A percentile compares a stretch with the other conserved stretches of the same genome.
Evolutionary conservation across 2,113 vertebrate genomes (phyloP).

Genomic region (Pollachius pollachius): DNA sequence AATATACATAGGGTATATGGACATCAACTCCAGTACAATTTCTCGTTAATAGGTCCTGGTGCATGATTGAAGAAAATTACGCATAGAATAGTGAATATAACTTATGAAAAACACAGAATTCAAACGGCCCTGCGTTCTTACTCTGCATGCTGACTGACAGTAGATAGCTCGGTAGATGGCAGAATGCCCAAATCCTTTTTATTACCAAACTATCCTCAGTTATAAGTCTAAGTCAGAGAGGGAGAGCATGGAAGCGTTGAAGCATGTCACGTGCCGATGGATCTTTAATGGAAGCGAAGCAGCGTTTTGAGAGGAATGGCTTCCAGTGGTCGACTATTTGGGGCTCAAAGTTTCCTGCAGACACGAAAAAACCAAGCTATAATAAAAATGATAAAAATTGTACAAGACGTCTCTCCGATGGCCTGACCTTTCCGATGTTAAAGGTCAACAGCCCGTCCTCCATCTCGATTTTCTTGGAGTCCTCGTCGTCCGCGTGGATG

Average conservation of each 20-base stretch:
- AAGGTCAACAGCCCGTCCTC: constrained; percentile 85
- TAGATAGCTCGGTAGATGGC: too few species aligned
- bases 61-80: not conserved
- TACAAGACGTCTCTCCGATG: constrained; percentile 11
- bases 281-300: constrained; percentile 36
- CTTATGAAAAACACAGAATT: too few species aligned
- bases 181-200: not conserved
- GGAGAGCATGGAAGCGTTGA: constrained; percentile 19
- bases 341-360: too few species aligned
- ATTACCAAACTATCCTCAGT: constrained; percentile 40
- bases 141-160: too few species aligned
- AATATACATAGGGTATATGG: constrained; percentile 27
- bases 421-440: constrained; percentile 92
- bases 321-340: too few species aligned
- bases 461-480: constrained; percentile 78
- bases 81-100: not conserved
- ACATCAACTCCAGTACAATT: constrained; percentile 7
- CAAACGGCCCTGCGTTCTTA: too few species aligned
- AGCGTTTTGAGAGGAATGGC: constrained; percentile 15
- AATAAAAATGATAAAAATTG: not conserved
- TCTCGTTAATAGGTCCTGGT: constrained; percentile 5
- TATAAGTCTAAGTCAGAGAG: constrained; percentile 51
- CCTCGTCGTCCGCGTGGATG: constrained; percentile 90
- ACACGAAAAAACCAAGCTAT: too few species aligned
- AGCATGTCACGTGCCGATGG: constrained; percentile 21